These are phyloP conservation scores for Perccottus glenii DNA, from an alignment of 2,113 vertebrate genomes.

Conservation along the genomic window DNA sequence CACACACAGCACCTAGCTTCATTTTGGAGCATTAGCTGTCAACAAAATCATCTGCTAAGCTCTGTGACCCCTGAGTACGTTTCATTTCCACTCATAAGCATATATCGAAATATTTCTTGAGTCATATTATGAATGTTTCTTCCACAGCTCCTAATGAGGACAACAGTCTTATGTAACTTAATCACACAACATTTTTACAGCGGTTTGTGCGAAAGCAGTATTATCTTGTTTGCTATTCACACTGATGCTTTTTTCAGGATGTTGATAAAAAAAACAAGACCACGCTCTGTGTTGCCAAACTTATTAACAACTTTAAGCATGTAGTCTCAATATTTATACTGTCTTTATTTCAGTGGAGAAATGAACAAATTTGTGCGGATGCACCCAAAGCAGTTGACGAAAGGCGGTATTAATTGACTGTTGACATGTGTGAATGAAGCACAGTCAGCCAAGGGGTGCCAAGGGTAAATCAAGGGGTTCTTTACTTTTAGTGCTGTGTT, in stretches of 20 bases:
- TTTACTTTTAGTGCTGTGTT: slow-evolving; percentile 69
- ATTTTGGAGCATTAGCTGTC: neutral
- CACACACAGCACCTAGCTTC: slow-evolving; percentile 17
- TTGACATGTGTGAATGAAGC: slow-evolving; percentile 70
- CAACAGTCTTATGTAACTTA: slow-evolving; percentile 7
- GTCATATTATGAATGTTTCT: slow-evolving; percentile 30
- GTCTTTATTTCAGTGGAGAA: slow-evolving; percentile 67
- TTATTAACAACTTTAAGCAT: slow-evolving; percentile 65
- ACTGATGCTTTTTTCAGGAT: slow-evolving; percentile 16
- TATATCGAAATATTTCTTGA: too few species aligned
- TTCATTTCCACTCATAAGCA: slow-evolving; percentile 7
- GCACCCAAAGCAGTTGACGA: slow-evolving; percentile 63
- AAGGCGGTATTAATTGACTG: slow-evolving; percentile 76
- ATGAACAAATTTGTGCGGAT: slow-evolving; percentile 64
- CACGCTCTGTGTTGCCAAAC: slow-evolving; percentile 51
- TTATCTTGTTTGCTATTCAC: slow-evolving; percentile 13
- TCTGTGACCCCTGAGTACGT: slow-evolving; percentile 20
- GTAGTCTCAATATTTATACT: slow-evolving; percentile 69
- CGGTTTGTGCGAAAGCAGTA: neutral
- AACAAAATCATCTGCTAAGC: slow-evolving; percentile 23
- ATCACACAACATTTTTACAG: slow-evolving; percentile 8
- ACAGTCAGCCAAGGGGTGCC: slow-evolving; percentile 64
- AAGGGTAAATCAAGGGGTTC: slow-evolving; percentile 76
- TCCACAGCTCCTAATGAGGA: slow-evolving; percentile 18
- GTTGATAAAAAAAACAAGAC: slow-evolving; percentile 22